Conservation (phyloP, 2,113 vertebrate species). For the Spheniscus mendiculus region DNA sequence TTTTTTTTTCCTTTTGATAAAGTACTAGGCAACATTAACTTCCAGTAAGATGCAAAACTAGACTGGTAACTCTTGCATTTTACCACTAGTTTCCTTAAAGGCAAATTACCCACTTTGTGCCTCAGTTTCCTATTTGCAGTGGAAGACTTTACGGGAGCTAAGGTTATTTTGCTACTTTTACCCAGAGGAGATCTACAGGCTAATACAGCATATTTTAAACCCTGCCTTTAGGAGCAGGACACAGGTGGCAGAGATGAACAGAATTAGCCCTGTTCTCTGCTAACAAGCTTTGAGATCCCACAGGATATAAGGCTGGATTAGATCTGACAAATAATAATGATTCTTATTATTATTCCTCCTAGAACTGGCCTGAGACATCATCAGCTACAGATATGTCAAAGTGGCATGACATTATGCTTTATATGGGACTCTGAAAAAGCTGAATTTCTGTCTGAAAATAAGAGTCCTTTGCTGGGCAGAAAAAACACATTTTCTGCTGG, state of each 20-base stretch:
- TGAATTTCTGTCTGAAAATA: not conserved
- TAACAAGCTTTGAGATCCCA: constrained; percentile 38
- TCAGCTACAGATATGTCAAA: not conserved
- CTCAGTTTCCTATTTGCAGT: not conserved
- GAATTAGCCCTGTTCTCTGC: constrained; percentile 32
- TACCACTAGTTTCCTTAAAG: not conserved
- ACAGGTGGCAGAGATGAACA: constrained; percentile 7
- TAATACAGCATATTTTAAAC: not conserved
- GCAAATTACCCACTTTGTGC: not conserved
- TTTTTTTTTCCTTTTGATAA: not conserved
- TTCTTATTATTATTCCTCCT: constrained; percentile 24
- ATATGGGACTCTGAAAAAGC: not conserved
- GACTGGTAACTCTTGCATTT: not conserved
- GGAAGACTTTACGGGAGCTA: not conserved
- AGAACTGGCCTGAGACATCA: not conserved
- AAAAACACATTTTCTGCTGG: not conserved
- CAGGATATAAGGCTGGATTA: constrained; percentile 9
- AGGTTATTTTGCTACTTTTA: not conserved
- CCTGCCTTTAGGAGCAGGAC: not conserved
- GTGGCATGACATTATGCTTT: not conserved
- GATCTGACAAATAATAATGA: constrained; percentile 46
- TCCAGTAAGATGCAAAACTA: not conserved
- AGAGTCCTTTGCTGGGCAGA: not conserved
- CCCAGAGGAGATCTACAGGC: not conserved
- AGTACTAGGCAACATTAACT: not conserved